Base-by-base conservation (phyloP, 2,888 invertebrate species). In the Idaea aversata region DNA sequence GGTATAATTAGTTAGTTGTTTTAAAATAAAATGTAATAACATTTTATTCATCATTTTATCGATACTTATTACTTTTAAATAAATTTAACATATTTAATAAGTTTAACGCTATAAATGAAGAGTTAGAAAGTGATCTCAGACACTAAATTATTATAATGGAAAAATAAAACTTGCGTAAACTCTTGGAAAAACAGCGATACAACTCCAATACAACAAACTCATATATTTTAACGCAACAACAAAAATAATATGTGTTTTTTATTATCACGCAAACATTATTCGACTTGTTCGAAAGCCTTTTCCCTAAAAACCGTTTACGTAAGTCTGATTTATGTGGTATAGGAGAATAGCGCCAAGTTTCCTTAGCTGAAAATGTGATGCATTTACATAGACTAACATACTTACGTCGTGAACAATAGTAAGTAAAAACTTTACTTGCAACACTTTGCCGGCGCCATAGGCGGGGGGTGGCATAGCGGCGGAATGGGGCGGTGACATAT, bases 321-420 rank as follows among this genome's bases (percentile, higher is more conserved):
- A 86, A 83, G 80, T 74, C 82, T 85, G 87, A 87, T 85, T 87
- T 87, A 87, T 83, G 75, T 63, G 67, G 63, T 64, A 70, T 75
- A 79, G 77, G 75, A 72, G 75, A 76, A 74, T 69, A 76, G 72
- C 80, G 82, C 84, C 83, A 85, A 87, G 85, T 84, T 85, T 82
- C 79, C 78, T 81, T 79, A 82, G 84, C 80, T 82, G 81, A 83
- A 84, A 86, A 81, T 82, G 84, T 77, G 76, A 76, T 76, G 74
- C 80, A 87, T 88, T 86, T 85, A 87, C 86, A 88, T 88, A 87
- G 78, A 86, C 87, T 85, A 80, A 83, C 81, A 47, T 47, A 47
- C 47, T 85, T 81, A 80, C 78, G 81, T 78, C 77, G 77, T 82
- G 79, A 80, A 77, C 76, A 13, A 47, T 47, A 5, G 47, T 10